Evolutionary conservation across 1,140 invertebrate genomes (phyloP).

Genomic region (Akabosia matsudoensis): DNA sequence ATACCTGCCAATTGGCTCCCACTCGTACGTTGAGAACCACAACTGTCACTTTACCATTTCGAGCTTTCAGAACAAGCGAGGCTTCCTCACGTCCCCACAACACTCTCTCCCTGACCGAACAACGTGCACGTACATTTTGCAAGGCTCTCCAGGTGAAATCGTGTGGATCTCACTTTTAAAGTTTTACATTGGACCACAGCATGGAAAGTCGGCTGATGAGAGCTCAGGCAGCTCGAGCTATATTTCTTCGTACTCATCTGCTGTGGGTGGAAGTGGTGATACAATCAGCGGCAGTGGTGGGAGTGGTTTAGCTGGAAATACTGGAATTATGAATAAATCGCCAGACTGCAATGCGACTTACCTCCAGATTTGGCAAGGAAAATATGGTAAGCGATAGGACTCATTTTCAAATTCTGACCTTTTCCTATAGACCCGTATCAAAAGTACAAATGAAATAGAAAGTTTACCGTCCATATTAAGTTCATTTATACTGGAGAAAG

Average conservation of each 20-base stretch:
- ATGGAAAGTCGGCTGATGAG: constrained; percentile 25
- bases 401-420: background rate
- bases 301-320: background rate
- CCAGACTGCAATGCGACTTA: constrained; percentile 38
- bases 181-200: constrained; percentile 50
- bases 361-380: constrained; percentile 38
- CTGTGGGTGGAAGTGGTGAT: background rate
- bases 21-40: constrained; percentile 62
- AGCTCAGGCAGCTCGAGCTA: constrained; percentile 3
- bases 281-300: background rate
- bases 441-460: background rate
- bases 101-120: constrained; percentile 56
- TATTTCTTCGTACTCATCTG: background rate
- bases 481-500: too few relatives aligned
- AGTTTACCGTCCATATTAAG: too few relatives aligned
- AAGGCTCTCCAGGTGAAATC: constrained; percentile 59
- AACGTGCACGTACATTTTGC: constrained; percentile 58
- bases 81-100: constrained; percentile 56
- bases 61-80: constrained; percentile 65
- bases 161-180: constrained; percentile 82
- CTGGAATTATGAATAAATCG: constrained; percentile 18
- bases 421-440: background rate
- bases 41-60: constrained; percentile 55
- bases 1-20: constrained; percentile 68
- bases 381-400: constrained; percentile 26